Evolutionary conservation across 2,797 vertebrate genomes (phyloP).

Genomic region (Xiphorhynchus erythropygius): DNA sequence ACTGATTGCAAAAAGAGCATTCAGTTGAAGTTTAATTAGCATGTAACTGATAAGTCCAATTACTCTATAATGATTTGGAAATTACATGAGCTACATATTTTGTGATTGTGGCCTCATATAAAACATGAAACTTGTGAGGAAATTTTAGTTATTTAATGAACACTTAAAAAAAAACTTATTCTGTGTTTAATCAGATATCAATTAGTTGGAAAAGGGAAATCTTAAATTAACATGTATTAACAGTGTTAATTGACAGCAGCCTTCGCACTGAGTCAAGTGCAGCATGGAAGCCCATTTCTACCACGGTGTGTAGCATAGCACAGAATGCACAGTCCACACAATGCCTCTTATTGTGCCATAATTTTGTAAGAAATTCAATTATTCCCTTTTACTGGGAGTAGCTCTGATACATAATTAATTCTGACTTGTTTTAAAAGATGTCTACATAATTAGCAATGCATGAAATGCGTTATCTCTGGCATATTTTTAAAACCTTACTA

Average conservation of each 20-base stretch:
- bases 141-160: slow-evolving; percentile 63
- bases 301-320: background rate
- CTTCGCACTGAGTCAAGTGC: background rate
- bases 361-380: slow-evolving; percentile 38
- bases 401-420: slow-evolving; percentile 30
- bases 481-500: slow-evolving; percentile 45
- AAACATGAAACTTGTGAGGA: slow-evolving; percentile 37
- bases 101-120: slow-evolving; percentile 51
- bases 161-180: slow-evolving; percentile 42
- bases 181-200: slow-evolving; percentile 55
- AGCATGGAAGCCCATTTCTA: background rate
- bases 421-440: slow-evolving; percentile 28
- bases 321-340: background rate
- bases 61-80: slow-evolving; percentile 68
- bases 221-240: slow-evolving; percentile 65
- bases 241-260: slow-evolving; percentile 47
- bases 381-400: background rate
- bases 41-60: slow-evolving; percentile 71
- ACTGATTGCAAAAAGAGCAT: slow-evolving; percentile 62
- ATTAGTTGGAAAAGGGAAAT: slow-evolving; percentile 48
- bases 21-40: slow-evolving; percentile 68
- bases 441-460: slow-evolving; percentile 17
- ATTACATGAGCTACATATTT: slow-evolving; percentile 62
- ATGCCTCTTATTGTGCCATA: background rate
- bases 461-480: slow-evolving; percentile 3